Conservation (phyloP, 2,888 invertebrate genomes). For the Anoplius nigerrimus region DNA sequence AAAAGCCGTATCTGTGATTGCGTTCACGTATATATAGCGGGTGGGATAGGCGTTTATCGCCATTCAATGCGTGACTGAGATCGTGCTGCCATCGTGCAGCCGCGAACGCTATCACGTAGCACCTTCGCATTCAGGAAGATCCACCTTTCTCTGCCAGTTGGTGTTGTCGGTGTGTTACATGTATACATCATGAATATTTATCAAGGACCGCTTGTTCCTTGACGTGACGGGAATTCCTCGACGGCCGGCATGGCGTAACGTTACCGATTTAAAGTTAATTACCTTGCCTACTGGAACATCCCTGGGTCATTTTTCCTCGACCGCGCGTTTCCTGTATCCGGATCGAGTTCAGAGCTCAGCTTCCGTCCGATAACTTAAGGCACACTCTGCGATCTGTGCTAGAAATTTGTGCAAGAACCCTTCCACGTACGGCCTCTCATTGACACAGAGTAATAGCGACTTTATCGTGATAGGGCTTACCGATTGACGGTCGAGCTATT, state of each 20-base stretch:
- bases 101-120: conserved; percentile 38
- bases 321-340: too few species aligned
- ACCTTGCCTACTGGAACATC: neutral
- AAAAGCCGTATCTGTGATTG: neutral
- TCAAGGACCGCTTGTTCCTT: conserved; percentile 46
- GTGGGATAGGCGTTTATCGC: conserved; percentile 17
- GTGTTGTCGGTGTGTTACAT: conserved; percentile 26
- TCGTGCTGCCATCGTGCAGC: conserved; percentile 55
- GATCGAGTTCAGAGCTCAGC: too few species aligned
- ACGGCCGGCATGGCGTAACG: conserved; percentile 20
- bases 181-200: conserved; percentile 59
- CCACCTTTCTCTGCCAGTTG: conserved; percentile 3
- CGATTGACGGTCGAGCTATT: too few species aligned
- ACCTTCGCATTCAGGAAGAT: conserved; percentile 38
- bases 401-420: conserved; percentile 20
- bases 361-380: too few species aligned
- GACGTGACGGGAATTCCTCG: conserved; percentile 49
- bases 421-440: neutral
- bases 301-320: too few species aligned
- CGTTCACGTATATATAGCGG: conserved; percentile 25
- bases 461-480: too few species aligned
- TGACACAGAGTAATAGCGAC: too few species aligned
- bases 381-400: too few species aligned
- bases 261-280: conserved; percentile 48
- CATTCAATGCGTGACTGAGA: conserved; percentile 29